phyloP scores from a whole-genome alignment of 2,888 invertebrate genomes.

The Lamellibrachia satsuma region DNA sequence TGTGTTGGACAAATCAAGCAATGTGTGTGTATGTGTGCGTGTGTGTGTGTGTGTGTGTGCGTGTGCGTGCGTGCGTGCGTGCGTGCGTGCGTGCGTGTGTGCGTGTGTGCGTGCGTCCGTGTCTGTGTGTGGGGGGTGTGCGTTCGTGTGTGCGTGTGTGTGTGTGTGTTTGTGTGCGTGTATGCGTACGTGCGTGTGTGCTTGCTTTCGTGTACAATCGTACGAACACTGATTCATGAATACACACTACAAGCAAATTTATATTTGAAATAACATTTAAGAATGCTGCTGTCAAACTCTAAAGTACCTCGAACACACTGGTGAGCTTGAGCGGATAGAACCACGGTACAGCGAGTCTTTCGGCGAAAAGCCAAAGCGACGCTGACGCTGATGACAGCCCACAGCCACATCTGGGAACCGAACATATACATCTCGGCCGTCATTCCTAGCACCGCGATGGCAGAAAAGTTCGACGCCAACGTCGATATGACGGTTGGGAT shows the following conservation, averaged over 20 bases:
- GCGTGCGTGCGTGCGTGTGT: not conserved
- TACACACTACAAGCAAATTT: no score
- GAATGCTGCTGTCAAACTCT: not conserved
- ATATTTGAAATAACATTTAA: no score
- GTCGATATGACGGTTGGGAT: not conserved
- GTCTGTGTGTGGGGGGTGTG: not conserved
- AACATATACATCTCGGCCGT: not conserved
- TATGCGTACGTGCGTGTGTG: not conserved
- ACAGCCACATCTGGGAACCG: not conserved
- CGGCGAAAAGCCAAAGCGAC: not conserved
- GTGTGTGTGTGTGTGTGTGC: not conserved
- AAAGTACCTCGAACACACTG: conserved; percentile 17
- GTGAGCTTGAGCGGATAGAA: conserved; percentile 14
- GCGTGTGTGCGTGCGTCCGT: not conserved
- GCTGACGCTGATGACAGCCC: not conserved
- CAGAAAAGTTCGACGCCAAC: not conserved
- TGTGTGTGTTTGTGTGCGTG: not conserved
- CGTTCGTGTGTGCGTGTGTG: not conserved
- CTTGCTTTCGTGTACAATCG: not conserved
- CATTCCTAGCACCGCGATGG: conserved; percentile 8
- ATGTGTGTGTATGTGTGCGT: not conserved
- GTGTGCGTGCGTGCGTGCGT: not conserved
- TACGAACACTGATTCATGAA: no score
- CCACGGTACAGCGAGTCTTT: conserved; percentile 18
- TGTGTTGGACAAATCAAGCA: no score